Evolutionary conservation across 1,140 invertebrate species (phyloP), one percentile per base, ranked within the genome.

Genomic region (Anthonomus grandis): DNA sequence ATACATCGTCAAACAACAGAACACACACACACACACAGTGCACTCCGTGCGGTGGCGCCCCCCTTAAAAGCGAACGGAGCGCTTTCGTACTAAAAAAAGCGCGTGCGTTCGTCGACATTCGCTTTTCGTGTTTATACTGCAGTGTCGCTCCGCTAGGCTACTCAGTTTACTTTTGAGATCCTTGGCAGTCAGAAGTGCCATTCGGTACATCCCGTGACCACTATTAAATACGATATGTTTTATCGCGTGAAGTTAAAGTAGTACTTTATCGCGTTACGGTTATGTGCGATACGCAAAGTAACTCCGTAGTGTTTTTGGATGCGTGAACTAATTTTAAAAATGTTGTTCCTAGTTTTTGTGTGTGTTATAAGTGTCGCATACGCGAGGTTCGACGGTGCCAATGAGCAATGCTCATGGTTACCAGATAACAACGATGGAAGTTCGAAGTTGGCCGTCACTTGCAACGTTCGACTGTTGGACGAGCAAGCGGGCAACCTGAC

Each of bases 391-490:
- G 70, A 70, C 31, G 65, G 65, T 18, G 62, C 65, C 22, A 49
- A 22, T 10, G 70, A 60, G 67, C 76, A 74, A 70, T 83, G 74
- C 79, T 79, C 73, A 70, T 84, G 82, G 80, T 70, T 76, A 41
- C 72, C 74, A 73, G 81, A 83, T 18, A 81, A 78, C 67, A 79
- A 82, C 60, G 83, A 83, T 63, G 82, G 79, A 31, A 83, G 78
- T 18, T 75, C 76, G 3, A 72, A 73, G 38, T 53, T 73, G 5
- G 60, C 80, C 31, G 84, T 85, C 12, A 75, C 83, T 21, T 91
- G 89, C 68, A 78, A 77, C 52, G 74, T 89, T 21, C 77, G 86
- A n/a, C 83, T 83, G 34, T 77, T 91, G 23, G 86, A 88, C 49
- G 78, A 79, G 8, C 80, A 85, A 48, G 81, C 81, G 6, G 78